These are phyloP conservation scores for Drosophila parvula DNA, from an alignment of 1,140 invertebrate species.

Conservation along the genomic window DNA sequence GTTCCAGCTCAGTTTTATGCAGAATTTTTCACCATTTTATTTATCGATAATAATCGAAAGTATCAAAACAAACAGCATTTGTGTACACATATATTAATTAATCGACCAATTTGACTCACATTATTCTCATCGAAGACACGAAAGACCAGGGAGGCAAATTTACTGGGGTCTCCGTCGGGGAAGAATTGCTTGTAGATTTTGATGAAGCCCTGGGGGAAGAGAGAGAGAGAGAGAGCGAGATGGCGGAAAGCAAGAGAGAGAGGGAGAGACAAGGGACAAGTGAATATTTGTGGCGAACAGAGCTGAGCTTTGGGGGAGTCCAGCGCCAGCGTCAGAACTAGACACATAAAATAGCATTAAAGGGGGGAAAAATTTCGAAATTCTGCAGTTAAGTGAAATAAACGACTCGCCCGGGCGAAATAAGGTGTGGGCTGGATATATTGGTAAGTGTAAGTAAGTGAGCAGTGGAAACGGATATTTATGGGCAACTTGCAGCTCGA, in stretches of 20 bases:
- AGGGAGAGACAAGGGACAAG: constrained; percentile 14
- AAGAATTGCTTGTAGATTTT: constrained; percentile 99
- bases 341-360: constrained; percentile 60
- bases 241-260: background rate
- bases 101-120: constrained; percentile 87
- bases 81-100: no score
- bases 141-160: constrained; percentile 98
- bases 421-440: background rate
- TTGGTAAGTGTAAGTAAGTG: constrained; percentile 2
- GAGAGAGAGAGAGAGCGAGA: constrained; percentile 4
- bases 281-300: constrained; percentile 13
- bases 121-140: constrained; percentile 99
- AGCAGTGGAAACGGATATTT: constrained; percentile 3
- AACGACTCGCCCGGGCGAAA: constrained; percentile 25
- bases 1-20: no score
- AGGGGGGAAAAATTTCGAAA: constrained; percentile 27
- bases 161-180: constrained; percentile 98
- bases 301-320: constrained; percentile 8
- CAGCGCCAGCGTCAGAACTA: constrained; percentile 31
- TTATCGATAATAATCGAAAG: no score
- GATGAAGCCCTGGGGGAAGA: constrained; percentile 93
- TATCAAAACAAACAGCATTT: no score
- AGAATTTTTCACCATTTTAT: no score
- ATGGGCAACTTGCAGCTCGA: background rate
- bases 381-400: constrained; percentile 47